Conservation (phyloP, 2,888 invertebrate genomes). For the Ceraclea dissimilis region DNA sequence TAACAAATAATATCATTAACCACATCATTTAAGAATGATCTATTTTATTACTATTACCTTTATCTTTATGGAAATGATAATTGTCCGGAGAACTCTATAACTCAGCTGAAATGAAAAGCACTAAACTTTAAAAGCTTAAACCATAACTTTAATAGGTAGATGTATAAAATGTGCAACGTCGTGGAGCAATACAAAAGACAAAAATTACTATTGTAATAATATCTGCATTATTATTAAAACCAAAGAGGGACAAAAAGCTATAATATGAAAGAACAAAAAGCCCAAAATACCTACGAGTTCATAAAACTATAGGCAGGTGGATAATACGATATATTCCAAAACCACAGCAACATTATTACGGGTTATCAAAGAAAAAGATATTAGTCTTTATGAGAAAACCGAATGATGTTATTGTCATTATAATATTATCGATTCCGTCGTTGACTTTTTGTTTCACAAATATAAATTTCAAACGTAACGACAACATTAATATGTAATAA, state of each 20-base stretch:
- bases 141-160: no score
- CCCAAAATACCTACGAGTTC: neutral
- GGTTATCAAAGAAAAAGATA: neutral
- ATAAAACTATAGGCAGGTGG: neutral
- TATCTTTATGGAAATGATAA: no score
- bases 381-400: neutral
- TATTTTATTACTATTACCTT: no score
- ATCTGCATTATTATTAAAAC: neutral
- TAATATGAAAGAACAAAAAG: neutral
- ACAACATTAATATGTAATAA: neutral
- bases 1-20: no score
- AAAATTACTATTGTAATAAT: neutral
- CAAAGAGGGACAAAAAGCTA: neutral
- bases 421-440: neutral
- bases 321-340: neutral
- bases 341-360: neutral
- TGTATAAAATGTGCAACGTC: no score
- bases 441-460: neutral
- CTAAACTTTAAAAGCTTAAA: no score
- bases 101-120: no score
- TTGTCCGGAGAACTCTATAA: no score
- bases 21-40: no score
- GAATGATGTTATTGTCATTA: no score
- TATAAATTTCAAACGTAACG: neutral
- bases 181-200: neutral